Evolutionary conservation across 2,113 vertebrate species (phyloP), one percentile per base, ranked within the genome.

Genomic region (Bucco capensis): DNA sequence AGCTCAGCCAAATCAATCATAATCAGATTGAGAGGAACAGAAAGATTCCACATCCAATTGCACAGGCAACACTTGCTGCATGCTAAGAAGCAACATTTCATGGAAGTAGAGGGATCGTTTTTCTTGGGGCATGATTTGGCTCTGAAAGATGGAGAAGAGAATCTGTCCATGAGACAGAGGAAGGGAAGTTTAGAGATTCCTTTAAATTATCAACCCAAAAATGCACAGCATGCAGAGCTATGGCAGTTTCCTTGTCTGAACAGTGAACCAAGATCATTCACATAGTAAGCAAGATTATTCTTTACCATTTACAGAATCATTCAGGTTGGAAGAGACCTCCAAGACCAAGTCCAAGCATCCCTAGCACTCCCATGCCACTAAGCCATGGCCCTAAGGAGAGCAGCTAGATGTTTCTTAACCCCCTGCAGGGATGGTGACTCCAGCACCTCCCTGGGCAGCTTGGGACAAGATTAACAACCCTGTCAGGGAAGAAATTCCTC

Each of bases 1-100:
- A 86, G 77, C 72, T 92, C 37, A 83, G 82, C 67, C 86, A 83
- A 86, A 89, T 83, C 72, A 83, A 61, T 83, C 66, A 70, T 75
- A 86, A 74, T 86, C 73, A 74, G 77, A 89, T 47, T 83, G 86
- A 86, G 62, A 61, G 73, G 78, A 91, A 40, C 37, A 40, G 78
- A 77, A 90, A 83, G 60, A 67, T 60, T 91, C 56, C 24, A 42
- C 46, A 58, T 56, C 22, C 47, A 76, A 77, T 62, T 62, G 38
- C 33, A 35, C 35, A 74, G 42, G 37, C 19, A 65, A 61, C 18
- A 50, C 21, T 83, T 88, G 40, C 17, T 71, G 56, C 7, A 7
- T 51, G 16, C 6, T 47, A 60, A 77, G 30, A 62, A 74, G 33
- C 57, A 86, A 56, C 44, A 64, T 57, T 64, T 82, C 49, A 44